phyloP scores from a whole-genome alignment of 1,140 invertebrate genomes.

The Platorchestia sp. region DNA sequence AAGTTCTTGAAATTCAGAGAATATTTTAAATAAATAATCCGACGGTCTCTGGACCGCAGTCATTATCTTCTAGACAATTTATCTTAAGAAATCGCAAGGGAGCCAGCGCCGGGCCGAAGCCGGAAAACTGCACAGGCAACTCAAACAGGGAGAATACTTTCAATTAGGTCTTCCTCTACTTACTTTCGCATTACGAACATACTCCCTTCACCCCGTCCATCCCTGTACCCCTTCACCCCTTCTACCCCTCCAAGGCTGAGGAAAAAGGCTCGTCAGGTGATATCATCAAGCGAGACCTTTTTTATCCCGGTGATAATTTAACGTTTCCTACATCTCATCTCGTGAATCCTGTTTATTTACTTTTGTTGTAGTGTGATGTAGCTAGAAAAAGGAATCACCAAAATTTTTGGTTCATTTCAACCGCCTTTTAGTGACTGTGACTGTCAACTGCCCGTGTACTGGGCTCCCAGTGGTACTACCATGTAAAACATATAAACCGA shows the following conservation, averaged over 20 bases:
- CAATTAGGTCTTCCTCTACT: constrained; percentile 7
- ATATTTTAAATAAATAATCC: constrained; percentile 41
- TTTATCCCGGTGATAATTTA: too few species aligned
- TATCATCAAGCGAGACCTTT: too few species aligned
- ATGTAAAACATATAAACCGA: too few species aligned
- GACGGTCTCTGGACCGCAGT: constrained; percentile 7
- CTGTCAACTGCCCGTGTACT: too few species aligned
- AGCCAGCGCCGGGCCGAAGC: not conserved
- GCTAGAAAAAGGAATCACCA: too few species aligned
- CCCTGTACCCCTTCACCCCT: not conserved
- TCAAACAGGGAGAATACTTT: constrained; percentile 3
- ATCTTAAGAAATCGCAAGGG: not conserved
- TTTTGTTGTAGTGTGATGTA: too few species aligned
- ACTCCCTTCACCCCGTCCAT: not conserved
- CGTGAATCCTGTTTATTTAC: too few species aligned
- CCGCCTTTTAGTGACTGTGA: too few species aligned
- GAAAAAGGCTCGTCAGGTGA: not conserved
- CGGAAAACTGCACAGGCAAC: not conserved
- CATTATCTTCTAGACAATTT: not conserved
- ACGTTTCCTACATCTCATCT: too few species aligned
- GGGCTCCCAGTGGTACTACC: too few species aligned
- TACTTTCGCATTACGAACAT: not conserved
- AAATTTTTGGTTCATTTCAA: too few species aligned
- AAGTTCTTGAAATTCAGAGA: constrained; percentile 5
- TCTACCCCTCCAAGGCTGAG: not conserved